Conservation (phyloP, 2,888 invertebrate genomes). For the Caenorhabditis afra region DNA sequence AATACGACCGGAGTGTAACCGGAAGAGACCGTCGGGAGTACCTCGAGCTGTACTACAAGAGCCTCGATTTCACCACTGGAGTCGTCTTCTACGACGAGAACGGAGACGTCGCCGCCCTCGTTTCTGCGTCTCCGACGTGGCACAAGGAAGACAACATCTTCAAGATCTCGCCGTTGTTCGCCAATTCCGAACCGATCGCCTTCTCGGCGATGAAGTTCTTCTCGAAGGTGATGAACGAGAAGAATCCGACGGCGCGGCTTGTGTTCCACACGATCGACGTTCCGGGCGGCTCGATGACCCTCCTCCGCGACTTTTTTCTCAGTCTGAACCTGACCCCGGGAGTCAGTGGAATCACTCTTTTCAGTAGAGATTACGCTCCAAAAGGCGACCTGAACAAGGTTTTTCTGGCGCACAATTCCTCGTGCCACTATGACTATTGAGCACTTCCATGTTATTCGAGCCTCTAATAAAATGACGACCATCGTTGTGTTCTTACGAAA, state of each 20-base stretch:
- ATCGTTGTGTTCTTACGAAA: no score
- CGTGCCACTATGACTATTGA: constrained; percentile 44
- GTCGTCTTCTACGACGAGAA: constrained; percentile 30
- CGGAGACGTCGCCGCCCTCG: constrained; percentile 35
- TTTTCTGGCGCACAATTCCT: constrained; percentile 29
- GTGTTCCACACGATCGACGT: constrained; percentile 28
- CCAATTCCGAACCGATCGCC: constrained; percentile 32
- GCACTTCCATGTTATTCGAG: background rate
- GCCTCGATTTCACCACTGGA: constrained; percentile 53
- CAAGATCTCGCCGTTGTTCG: constrained; percentile 32
- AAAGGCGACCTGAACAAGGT: constrained; percentile 29
- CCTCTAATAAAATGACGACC: no score
- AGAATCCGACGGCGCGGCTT: constrained; percentile 20
- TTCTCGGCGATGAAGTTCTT: constrained; percentile 38
- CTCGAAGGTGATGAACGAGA: constrained; percentile 13
- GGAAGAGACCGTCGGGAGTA: constrained; percentile 56
- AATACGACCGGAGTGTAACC: constrained; percentile 45
- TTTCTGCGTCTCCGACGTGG: constrained; percentile 39
- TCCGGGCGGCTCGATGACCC: constrained; percentile 25
- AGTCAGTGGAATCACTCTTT: constrained; percentile 43
- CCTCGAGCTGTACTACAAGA: constrained; percentile 47
- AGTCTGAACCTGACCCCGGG: constrained; percentile 10
- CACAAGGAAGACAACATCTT: constrained; percentile 36
- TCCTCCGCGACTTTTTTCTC: constrained; percentile 23
- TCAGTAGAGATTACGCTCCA: constrained; percentile 19